A percentile compares a stretch with the other conserved stretches of the same genome.
Conservation (phyloP, 2,888 invertebrate genomes). For the Drosophila limbata region DNA sequence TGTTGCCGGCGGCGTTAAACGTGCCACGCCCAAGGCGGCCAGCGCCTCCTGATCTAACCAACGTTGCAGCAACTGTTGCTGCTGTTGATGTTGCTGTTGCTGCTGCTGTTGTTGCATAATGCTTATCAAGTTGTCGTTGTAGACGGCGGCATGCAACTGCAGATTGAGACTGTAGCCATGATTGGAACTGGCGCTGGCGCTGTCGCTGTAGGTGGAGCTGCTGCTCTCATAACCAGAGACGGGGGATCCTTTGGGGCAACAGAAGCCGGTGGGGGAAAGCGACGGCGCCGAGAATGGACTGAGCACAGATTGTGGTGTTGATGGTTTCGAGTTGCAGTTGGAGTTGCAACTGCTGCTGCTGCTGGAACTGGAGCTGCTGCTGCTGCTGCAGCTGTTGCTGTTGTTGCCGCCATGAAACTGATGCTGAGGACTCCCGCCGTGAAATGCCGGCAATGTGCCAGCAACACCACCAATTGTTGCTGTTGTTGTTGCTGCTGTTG, state of each 20-base stretch:
- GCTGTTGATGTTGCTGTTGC: constrained; percentile 63
- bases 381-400: constrained; percentile 24
- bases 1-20: constrained; percentile 32
- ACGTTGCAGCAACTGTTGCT: constrained; percentile 82
- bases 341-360: constrained; percentile 24
- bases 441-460: constrained; percentile 70
- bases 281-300: constrained; percentile 76
- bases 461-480: neutral
- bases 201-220: constrained; percentile 85
- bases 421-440: constrained; percentile 77
- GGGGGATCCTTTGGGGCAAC: constrained; percentile 85
- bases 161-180: constrained; percentile 86
- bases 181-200: constrained; percentile 54
- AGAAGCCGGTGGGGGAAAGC: constrained; percentile 83
- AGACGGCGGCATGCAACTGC: constrained; percentile 87
- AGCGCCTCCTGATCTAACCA: constrained; percentile 87
- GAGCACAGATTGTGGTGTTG: constrained; percentile 67
- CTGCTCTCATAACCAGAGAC: constrained; percentile 85
- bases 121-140: constrained; percentile 86
- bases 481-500: neutral
- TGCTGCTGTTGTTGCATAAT: constrained; percentile 72
- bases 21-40: constrained; percentile 47
- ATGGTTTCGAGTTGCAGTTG: constrained; percentile 50
- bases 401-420: constrained; percentile 69
- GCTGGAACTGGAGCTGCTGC: constrained; percentile 19